Evolutionary conservation across 1,140 invertebrate genomes (phyloP).

Genomic region (Mamestra configurata): DNA sequence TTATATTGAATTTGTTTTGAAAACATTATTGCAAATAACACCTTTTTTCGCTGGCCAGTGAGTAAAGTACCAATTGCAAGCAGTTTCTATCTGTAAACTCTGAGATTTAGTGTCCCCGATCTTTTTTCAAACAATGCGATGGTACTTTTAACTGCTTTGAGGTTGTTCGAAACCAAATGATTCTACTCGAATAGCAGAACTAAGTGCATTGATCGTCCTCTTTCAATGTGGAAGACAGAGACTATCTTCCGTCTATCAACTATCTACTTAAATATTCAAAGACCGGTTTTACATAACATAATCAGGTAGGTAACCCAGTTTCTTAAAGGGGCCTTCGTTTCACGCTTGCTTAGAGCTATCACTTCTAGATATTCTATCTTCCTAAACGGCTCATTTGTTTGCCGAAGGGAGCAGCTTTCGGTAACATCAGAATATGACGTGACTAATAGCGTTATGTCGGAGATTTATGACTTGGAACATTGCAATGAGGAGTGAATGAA

Average conservation of each 20-base stretch:
- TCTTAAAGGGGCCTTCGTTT: slow-evolving; percentile 9
- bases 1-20: slow-evolving; percentile 6
- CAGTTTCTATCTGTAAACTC: slow-evolving; percentile 24
- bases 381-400: slow-evolving; percentile 53
- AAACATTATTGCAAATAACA: neutral
- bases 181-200: neutral
- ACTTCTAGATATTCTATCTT: slow-evolving; percentile 49
- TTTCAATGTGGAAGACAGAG: too few species aligned
- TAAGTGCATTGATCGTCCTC: neutral
- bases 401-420: slow-evolving; percentile 41
- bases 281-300: slow-evolving; percentile 6
- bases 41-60: neutral
- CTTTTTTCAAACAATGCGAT: slow-evolving; percentile 16
- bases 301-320: slow-evolving; percentile 19
- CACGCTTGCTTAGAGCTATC: slow-evolving; percentile 36
- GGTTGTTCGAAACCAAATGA: neutral
- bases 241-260: neutral
- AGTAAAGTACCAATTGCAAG: slow-evolving; percentile 11
- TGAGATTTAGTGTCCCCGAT: slow-evolving; percentile 24
- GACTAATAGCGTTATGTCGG: slow-evolving; percentile 57
- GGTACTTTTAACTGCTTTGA: slow-evolving; percentile 21
- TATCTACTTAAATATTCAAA: slow-evolving; percentile 30
- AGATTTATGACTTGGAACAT: slow-evolving; percentile 59
- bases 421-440: slow-evolving; percentile 61
- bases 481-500: slow-evolving; percentile 19